Conservation (phyloP, 1,140 invertebrate species). For the Hesperophylax magnus region DNA sequence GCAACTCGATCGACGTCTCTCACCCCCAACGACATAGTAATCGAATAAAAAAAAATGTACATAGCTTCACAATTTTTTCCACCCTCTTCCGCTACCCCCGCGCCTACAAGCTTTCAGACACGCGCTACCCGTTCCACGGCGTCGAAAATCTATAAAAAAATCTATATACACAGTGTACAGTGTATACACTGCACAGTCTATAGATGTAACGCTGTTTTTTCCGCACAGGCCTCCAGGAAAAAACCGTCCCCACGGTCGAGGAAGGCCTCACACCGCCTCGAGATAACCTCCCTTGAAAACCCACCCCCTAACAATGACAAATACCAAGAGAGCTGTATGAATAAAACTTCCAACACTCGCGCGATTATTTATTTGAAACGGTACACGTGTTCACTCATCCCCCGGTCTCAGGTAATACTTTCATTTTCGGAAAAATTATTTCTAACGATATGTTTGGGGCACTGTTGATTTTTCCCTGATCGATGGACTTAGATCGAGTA, state of each 20-base stretch:
- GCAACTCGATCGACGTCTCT: constrained; percentile 26
- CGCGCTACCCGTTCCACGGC: constrained; percentile 26
- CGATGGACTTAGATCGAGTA: not conserved
- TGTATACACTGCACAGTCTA: not conserved
- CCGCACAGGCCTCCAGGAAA: constrained; percentile 20
- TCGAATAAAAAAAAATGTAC: constrained; percentile 42
- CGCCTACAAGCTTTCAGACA: not conserved
- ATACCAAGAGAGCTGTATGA: not conserved
- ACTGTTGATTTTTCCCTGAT: not conserved
- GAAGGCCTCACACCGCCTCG: constrained; percentile 2
- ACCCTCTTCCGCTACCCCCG: not conserved
- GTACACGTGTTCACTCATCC: constrained; percentile 11
- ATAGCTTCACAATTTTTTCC: constrained; percentile 44
- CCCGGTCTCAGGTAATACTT: constrained; percentile 19
- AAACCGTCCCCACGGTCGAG: not conserved
- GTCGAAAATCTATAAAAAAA: constrained; percentile 42
- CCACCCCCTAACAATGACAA: constrained; percentile 28
- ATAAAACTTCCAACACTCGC: constrained; percentile 2
- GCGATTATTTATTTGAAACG: constrained; percentile 4
- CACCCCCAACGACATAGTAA: constrained; percentile 20
- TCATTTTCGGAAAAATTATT: constrained; percentile 16
- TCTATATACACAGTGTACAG: constrained; percentile 11
- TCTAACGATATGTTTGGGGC: not conserved
- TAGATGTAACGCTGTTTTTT: constrained; percentile 32
- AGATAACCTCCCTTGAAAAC: not conserved